Conservation (phyloP, 2,888 invertebrate species). For the Rhynchonema sp. region DNA sequence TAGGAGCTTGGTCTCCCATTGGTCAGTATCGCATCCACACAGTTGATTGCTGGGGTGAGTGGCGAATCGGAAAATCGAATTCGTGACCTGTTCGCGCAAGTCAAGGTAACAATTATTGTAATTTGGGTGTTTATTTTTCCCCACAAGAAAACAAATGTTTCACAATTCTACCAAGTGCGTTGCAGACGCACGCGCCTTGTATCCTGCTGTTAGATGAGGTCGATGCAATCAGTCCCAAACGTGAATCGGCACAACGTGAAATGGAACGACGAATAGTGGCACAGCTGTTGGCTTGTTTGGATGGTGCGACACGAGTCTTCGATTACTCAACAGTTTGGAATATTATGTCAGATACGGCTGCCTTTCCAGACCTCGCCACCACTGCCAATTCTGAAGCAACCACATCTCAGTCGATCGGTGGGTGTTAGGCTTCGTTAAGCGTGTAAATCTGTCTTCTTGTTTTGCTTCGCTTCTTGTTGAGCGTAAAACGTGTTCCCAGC, state of each 20-base stretch:
- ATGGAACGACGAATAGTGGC: conserved; percentile 91
- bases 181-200: conserved; percentile 5
- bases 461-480: too few relatives aligned
- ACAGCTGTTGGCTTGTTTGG: conserved; percentile 68
- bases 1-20: conserved; percentile 63
- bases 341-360: too few relatives aligned
- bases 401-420: too few relatives aligned
- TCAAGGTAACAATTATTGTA: conserved; percentile 33
- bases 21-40: conserved; percentile 69
- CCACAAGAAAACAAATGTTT: too few relatives aligned
- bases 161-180: not conserved
- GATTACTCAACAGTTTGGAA: too few relatives aligned
- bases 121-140: not conserved
- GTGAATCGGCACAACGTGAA: conserved; percentile 70
- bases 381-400: too few relatives aligned
- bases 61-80: conserved; percentile 88
- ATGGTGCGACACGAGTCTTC: conserved; percentile 39
- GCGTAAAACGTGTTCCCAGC: too few relatives aligned
- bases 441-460: too few relatives aligned
- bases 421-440: too few relatives aligned
- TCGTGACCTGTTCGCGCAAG: conserved; percentile 69
- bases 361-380: too few relatives aligned
- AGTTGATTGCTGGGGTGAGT: conserved; percentile 76
- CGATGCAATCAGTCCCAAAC: conserved; percentile 76
- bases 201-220: conserved; percentile 85